Conservation (phyloP, 2,797 vertebrate species). For the Oryzias dopingdopingensis region DNA sequence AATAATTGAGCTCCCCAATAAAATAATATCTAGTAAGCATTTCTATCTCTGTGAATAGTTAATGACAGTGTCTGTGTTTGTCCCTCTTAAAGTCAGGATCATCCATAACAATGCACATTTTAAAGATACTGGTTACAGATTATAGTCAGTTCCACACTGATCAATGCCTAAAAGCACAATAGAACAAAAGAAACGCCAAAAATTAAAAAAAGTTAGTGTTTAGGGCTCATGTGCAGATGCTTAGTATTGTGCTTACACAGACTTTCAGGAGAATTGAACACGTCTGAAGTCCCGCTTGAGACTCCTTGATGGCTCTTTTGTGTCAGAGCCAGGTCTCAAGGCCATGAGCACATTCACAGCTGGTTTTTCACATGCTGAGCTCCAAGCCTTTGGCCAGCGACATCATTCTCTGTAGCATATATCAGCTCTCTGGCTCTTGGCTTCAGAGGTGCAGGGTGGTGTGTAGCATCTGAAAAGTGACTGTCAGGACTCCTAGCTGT, state of each 20-base stretch:
- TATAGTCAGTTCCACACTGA: too few relatives aligned
- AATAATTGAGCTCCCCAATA: too few relatives aligned
- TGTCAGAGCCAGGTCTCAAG: slow-evolving; percentile 57
- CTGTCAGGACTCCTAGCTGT: slow-evolving; percentile 13
- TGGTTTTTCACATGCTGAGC: slow-evolving; percentile 55
- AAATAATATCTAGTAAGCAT: too few relatives aligned
- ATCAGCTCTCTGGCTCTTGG: slow-evolving; percentile 35
- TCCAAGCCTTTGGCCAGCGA: slow-evolving; percentile 49
- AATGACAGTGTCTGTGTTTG: too few relatives aligned
- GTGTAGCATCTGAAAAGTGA: slow-evolving; percentile 26
- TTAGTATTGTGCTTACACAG: not conserved
- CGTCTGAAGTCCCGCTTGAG: slow-evolving; percentile 50
- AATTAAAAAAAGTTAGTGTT: not conserved
- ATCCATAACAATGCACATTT: too few relatives aligned
- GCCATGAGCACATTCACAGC: slow-evolving; percentile 70
- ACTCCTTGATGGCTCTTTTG: slow-evolving; percentile 42
- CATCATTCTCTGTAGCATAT: slow-evolving; percentile 44
- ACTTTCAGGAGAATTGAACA: slow-evolving; percentile 31
- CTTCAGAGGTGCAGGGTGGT: slow-evolving; percentile 10
- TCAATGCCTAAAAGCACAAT: too few relatives aligned
- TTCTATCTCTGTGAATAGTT: too few relatives aligned
- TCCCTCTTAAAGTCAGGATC: too few relatives aligned
- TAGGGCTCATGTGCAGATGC: not conserved
- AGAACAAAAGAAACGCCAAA: not conserved
- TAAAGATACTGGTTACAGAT: too few relatives aligned